Base-by-base conservation (phyloP, 2,888 invertebrate genomes). In the Hofmannophila pseudospretella region DNA sequence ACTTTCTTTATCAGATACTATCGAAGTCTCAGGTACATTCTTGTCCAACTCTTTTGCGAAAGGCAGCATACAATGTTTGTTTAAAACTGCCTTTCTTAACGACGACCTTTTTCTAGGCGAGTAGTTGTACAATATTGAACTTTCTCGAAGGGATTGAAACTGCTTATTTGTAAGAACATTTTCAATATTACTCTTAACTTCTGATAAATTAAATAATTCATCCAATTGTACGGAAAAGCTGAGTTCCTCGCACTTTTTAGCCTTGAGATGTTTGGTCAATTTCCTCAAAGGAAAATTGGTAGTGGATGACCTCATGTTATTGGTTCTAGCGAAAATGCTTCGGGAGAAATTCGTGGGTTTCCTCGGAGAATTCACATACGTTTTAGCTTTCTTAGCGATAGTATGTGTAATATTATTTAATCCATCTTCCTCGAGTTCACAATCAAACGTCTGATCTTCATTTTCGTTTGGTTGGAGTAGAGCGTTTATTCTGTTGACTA, bases 201-300 rank as follows among this genome's bases (percentile, higher is more conserved):
- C 57, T 0, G 68, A 64, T 1, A 57, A 38, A 41, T 67, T 61
- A n/a, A 82, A 75, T 16, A 85, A 44, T 28, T 66, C 61, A 25
- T 85, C 79, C 10, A 86, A 49, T 55, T 81, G 67, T 0, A 73
- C 59, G 0, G 85, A 80, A 41, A 85, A 86, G 51, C 75, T 84
- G 0, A 82, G 47, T 36, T 81, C 76, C 4, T 65, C 65, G 5
- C 54, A 51, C 26, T 67, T 67, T 38, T 67, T 75, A 0, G 47
- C 44, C 36, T 68, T 69, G 0, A 82, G 45, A 49, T 74, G 70
- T 32, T 74, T 76, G 0, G 73, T 73, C 33, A 85, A 49, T 40
- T 67, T 68, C 1, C 63, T 52, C 16, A 84, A 39, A 0, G 77
- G 77, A 13, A 67, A 54, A 36, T 68, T 77, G 13, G 63, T 67